phyloP scores from a whole-genome alignment of 92 coral and sea anemone species.

The Phenganax stokvisi region DNA sequence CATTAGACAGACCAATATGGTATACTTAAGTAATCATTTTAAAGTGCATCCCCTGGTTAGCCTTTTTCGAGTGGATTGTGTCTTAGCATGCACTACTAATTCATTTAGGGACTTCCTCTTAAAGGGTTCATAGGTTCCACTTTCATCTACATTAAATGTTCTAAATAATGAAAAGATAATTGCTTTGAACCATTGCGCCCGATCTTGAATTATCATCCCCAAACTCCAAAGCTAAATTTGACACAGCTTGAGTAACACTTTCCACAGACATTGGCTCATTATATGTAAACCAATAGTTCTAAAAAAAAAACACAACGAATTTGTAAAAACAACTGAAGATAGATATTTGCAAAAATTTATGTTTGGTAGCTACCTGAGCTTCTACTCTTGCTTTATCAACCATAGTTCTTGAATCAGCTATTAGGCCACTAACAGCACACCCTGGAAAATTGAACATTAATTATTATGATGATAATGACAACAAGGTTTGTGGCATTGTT shows the following conservation, averaged over 20 bases:
- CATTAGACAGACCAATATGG: too few species aligned
- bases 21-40: too few species aligned
- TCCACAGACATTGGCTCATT: constrained; percentile 91
- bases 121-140: too few species aligned
- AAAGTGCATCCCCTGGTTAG: too few species aligned
- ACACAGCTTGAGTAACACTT: constrained; percentile 97
- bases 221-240: constrained; percentile 95
- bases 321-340: not conserved
- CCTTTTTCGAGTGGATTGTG: too few species aligned
- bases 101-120: too few species aligned
- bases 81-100: too few species aligned
- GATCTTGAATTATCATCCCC: constrained; percentile 97
- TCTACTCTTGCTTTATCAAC: constrained; percentile 98
- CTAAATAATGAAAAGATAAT: not conserved
- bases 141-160: not conserved
- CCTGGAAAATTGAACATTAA: constrained; percentile 41
- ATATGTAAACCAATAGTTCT: constrained; percentile 99
- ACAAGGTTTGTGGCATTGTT: not conserved
- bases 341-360: not conserved
- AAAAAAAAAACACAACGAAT: constrained; percentile 16
- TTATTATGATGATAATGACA: too few species aligned
- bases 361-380: constrained; percentile 67
- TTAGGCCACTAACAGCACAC: constrained; percentile 99
- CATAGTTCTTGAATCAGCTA: constrained; percentile 99
- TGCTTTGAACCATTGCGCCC: constrained; percentile 84